A percentile compares a stretch with the other conserved stretches of the same genome.
Evolutionary conservation across 2,113 vertebrate species (phyloP).

Genomic region (Scomber colias): DNA sequence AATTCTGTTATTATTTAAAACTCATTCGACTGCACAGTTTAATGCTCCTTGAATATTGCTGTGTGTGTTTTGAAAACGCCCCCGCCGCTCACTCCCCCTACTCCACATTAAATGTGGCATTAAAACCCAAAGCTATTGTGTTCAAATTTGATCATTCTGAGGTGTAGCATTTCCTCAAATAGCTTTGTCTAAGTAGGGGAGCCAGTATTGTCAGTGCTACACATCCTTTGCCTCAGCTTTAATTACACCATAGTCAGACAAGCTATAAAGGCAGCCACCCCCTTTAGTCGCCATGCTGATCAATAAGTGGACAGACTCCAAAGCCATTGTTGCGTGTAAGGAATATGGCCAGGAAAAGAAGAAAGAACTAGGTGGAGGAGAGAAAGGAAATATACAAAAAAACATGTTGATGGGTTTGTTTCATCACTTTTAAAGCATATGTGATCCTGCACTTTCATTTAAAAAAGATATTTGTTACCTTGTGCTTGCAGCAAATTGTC

Average conservation of each 20-base stretch:
- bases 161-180: constrained; percentile 35
- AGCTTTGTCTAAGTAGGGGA: constrained; percentile 19
- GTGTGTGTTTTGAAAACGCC: neutral
- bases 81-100: neutral
- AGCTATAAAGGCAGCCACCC: constrained; percentile 39
- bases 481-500: neutral
- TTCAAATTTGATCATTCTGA: constrained; percentile 28
- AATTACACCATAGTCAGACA: constrained; percentile 70
- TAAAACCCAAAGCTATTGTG: constrained; percentile 27
- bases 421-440: constrained; percentile 9
- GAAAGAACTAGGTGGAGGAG: neutral
- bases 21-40: constrained; percentile 13
- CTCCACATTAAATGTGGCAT: constrained; percentile 12
- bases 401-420: constrained; percentile 18
- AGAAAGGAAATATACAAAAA: constrained; percentile 17
- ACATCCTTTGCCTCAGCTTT: constrained; percentile 67
- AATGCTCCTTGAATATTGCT: constrained; percentile 21
- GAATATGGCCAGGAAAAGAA: constrained; percentile 32
- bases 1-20: constrained; percentile 52
- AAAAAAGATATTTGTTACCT: constrained; percentile 12
- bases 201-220: constrained; percentile 38
- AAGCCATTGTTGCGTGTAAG: constrained; percentile 45
- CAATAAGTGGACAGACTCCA: constrained; percentile 68
- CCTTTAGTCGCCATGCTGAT: constrained; percentile 53
- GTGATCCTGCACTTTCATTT: constrained; percentile 20